Evolutionary conservation across 2,888 invertebrate genomes (phyloP).

Genomic region (Rhagonycha lutea): DNA sequence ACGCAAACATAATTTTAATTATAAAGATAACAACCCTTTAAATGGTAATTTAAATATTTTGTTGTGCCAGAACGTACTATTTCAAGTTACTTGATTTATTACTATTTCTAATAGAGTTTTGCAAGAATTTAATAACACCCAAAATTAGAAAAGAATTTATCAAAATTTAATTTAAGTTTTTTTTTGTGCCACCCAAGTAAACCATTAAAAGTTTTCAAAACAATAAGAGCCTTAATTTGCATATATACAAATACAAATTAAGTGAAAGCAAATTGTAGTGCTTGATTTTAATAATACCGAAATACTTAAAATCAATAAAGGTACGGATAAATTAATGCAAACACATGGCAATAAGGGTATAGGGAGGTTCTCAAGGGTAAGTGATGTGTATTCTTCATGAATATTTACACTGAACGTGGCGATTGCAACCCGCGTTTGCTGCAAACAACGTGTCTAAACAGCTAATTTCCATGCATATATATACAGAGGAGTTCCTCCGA

Average conservation of each 20-base stretch:
- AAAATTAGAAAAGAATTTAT: background rate
- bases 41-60: slow-evolving; percentile 25
- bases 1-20: slow-evolving; percentile 38
- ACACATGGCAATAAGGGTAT: slow-evolving; percentile 30
- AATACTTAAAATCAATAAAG: slow-evolving; percentile 20
- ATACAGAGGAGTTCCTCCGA: slow-evolving; percentile 33
- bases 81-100: slow-evolving; percentile 5
- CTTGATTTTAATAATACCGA: slow-evolving; percentile 14
- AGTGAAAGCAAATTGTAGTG: background rate
- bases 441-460: slow-evolving; percentile 44
- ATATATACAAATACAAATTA: background rate
- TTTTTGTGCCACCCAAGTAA: background rate
- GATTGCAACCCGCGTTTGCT: slow-evolving; percentile 38
- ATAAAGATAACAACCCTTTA: slow-evolving; percentile 30
- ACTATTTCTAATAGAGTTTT: background rate
- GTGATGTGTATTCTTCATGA: slow-evolving; percentile 42
- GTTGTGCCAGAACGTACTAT: slow-evolving; percentile 28
- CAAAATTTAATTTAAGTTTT: background rate
- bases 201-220: background rate
- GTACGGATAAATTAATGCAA: slow-evolving; percentile 28
- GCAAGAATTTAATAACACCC: slow-evolving; percentile 11
- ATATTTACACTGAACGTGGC: slow-evolving; percentile 42
- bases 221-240: background rate
- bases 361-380: slow-evolving; percentile 35
- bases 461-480: slow-evolving; percentile 44